These are phyloP conservation scores for Thymelicus sylvestris DNA, from an alignment of 2,888 invertebrate species.

Conservation along the genomic window DNA sequence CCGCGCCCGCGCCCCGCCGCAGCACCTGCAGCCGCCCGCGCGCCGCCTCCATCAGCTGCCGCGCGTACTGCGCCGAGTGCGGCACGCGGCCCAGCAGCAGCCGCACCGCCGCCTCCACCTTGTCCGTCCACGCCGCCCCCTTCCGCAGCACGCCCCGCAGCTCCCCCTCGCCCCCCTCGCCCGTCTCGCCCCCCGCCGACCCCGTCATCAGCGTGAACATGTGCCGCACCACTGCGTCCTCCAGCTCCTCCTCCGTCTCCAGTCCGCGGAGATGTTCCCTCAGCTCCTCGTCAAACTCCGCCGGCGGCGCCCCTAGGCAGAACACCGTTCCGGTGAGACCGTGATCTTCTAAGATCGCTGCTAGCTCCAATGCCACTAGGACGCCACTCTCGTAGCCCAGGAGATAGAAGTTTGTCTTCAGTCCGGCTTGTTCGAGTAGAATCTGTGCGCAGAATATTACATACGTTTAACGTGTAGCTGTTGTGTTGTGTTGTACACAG, in stretches of 20 bases:
- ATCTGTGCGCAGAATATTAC: constrained; percentile 46
- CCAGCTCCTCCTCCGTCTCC: constrained; percentile 52
- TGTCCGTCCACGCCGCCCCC: constrained; percentile 44
- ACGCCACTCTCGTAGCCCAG: constrained; percentile 64
- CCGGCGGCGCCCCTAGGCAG: constrained; percentile 59
- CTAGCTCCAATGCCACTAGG: constrained; percentile 59
- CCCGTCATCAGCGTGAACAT: constrained; percentile 57
- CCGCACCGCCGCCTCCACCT: constrained; percentile 51
- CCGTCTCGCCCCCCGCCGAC: constrained; percentile 15
- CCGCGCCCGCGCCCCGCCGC: constrained; percentile 41
- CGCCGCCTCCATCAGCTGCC: constrained; percentile 51
- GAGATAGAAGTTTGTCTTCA: constrained; percentile 54
- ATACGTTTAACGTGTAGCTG: neutral
- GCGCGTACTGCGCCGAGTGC: constrained; percentile 56
- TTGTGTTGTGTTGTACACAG: too few relatives aligned
- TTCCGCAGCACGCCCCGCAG: neutral
- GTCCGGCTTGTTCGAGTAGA: constrained; percentile 49
- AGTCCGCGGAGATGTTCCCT: constrained; percentile 50
- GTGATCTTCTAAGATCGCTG: constrained; percentile 58
- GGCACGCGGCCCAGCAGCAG: constrained; percentile 49
- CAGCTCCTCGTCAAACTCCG: constrained; percentile 50
- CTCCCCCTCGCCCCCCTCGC: constrained; percentile 38
- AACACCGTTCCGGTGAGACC: constrained; percentile 63
- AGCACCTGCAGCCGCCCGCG: constrained; percentile 48
- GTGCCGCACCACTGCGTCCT: constrained; percentile 56